These are phyloP conservation scores for Pseudoips prasinana DNA, from an alignment of 2,888 invertebrate species.

Conservation along the genomic window DNA sequence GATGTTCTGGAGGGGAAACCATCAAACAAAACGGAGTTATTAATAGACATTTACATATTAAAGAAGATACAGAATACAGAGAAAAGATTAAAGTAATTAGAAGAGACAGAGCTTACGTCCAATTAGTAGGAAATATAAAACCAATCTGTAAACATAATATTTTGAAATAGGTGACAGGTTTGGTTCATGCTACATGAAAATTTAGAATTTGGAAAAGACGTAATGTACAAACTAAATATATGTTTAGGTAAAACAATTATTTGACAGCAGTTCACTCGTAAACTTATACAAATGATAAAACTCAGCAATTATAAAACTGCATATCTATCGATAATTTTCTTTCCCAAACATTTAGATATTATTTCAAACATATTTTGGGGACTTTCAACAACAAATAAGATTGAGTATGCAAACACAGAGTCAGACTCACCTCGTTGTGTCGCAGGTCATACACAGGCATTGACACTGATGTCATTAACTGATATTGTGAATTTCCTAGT, in stretches of 20 bases:
- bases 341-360: slow-evolving; percentile 21
- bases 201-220: slow-evolving; percentile 55
- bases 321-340: slow-evolving; percentile 22
- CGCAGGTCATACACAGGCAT: slow-evolving; percentile 96
- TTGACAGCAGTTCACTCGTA: no score
- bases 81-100: slow-evolving; percentile 39
- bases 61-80: slow-evolving; percentile 45
- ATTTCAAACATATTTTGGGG: slow-evolving; percentile 30
- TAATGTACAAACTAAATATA: slow-evolving; percentile 28
- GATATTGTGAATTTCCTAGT: slow-evolving; percentile 84
- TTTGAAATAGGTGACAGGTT: slow-evolving; percentile 47
- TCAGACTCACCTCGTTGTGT: slow-evolving; percentile 88
- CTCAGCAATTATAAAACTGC: no score
- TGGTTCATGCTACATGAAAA: slow-evolving; percentile 60
- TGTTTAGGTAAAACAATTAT: slow-evolving; percentile 38
- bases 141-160: slow-evolving; percentile 70
- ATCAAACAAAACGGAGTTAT: slow-evolving; percentile 79
- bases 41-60: slow-evolving; percentile 61
- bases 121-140: slow-evolving; percentile 64
- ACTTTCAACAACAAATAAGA: slow-evolving; percentile 20
- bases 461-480: slow-evolving; percentile 95
- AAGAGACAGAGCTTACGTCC: slow-evolving; percentile 69
- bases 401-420: slow-evolving; percentile 15
- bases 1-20: slow-evolving; percentile 94
- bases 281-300: no score